Evolutionary conservation across 2,113 vertebrate genomes (phyloP), one percentile per base, ranked within the genome.

Genomic region (Cyprinus carpio): DNA sequence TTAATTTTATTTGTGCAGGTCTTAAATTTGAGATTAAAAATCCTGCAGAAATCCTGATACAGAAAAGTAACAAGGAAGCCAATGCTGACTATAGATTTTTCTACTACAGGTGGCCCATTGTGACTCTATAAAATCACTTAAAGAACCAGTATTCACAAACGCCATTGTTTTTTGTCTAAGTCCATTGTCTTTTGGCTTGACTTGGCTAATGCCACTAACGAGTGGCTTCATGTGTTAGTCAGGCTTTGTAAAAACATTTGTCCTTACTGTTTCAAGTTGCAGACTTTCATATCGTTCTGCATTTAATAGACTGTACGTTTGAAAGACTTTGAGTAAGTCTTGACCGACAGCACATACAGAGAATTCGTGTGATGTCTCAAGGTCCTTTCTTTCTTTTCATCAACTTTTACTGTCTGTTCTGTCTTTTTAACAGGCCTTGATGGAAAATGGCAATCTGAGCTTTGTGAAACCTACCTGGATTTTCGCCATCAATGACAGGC

Each of bases 391-490:
- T 31, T 51, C 16, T 20, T 51, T 31, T 43, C 60, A 76, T 85
- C 31, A 37, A 27, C 7, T 43, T 72, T 62, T 74, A 29, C 40
- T 82, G 23, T 29, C 37, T 62, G 27, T 82, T 74, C 75, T 37
- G 46, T 34, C 82, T 60, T 62, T 54, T 46, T 77, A 12, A 2
- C 93, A 97, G 96, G 97, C 96, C 9, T 90, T 98, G 91, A 94
- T 95, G 92, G 96, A 97, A 75, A 97, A 98, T 71, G 89, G 93
- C 58, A 95, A 92, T 83, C 91, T 97, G 88, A 96, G 95, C 69
- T 97, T 98, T 9, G 97, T 98, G 65, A 96, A 96, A 29, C 96
- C 96, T 0, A 89, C 95, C 0, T 98, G 97, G 97, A 97, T 97
- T 89, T 96, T 96, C 84, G 93, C 93, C 5, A 96, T 97, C 91